Base-by-base conservation (phyloP, 2,888 invertebrate species). In the Ormyrus rosae region DNA sequence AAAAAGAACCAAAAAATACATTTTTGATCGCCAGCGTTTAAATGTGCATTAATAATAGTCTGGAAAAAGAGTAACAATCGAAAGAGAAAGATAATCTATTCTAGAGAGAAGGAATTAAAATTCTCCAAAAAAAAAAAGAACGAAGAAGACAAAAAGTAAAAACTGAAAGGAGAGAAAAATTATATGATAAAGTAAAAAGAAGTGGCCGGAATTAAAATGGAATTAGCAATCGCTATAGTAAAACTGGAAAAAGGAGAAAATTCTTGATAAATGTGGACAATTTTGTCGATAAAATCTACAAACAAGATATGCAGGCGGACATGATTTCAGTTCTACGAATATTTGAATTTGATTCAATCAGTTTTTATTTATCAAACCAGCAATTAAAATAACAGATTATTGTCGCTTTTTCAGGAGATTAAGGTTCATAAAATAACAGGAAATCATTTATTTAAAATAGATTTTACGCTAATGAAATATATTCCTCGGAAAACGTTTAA, bases 41-140 rank as follows among this genome's bases (percentile, higher is more conserved):
- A 81, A 81, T 77, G 75, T 80, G 71, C 83, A 79, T 71, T 72
- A 67, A 74, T 74, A 78, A 78, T 72, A 78, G 73, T 56, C 34
- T 13, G 50, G 45, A 60, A 75, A 58, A 61, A 69, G 53, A 46
- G 61, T 68, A 68, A 68, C 13, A 53, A 48, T 51, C 9, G 19
- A 61, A 58, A 74, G 60, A 53, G 53, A 64, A 64, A 58, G 71
- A 78, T 71, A 78, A 78, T 71, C 51, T 58, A 78, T 71, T 71
- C 78, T 46, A 55, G 61, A 55, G 48, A 58, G 65, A 76, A 65
- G 58, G 75, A 68, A 67, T 72, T 72, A 77, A 72, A 79, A 72
- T 60, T 75, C 75, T 76, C 53, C 13, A 60, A 60, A 78, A 70
- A 70, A 70, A 70, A 68, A 19, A 64, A 73, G 19, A 61, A 48